phyloP scores from a whole-genome alignment of 64 coral and sea anemone species.

The Orbicella faveolata region DNA sequence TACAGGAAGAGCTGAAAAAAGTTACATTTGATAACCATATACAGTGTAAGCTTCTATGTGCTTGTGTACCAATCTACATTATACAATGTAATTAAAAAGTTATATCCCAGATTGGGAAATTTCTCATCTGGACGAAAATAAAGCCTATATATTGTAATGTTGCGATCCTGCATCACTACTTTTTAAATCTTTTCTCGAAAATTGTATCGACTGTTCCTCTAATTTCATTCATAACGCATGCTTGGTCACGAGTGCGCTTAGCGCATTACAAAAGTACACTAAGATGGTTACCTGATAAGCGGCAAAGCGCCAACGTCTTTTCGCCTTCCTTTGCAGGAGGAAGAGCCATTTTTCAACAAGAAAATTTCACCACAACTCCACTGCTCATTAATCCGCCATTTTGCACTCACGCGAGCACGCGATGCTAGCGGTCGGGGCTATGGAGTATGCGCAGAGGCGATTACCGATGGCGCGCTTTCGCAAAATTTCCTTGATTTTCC shows the following conservation, averaged over 20 bases:
- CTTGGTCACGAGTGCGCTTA: not conserved
- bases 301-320: constrained; percentile 35
- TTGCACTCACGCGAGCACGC: constrained; percentile 1
- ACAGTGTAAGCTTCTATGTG: no score
- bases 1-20: no score
- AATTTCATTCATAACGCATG: not conserved
- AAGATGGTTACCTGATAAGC: constrained; percentile 71
- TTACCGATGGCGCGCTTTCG: constrained; percentile 33
- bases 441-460: constrained; percentile 31
- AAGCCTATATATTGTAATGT: no score
- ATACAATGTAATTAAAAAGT: no score
- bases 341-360: constrained; percentile 13
- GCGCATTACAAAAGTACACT: not conserved
- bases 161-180: no score
- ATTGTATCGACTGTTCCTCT: no score
- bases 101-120: no score
- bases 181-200: no score
- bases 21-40: no score
- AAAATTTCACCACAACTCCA: not conserved
- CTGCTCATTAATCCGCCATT: constrained; percentile 13
- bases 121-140: no score
- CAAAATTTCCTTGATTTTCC: not conserved
- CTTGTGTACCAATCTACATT: no score
- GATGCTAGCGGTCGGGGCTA: constrained; percentile 2
- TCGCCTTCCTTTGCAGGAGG: constrained; percentile 25